Evolutionary conservation across 2,113 vertebrate genomes (phyloP), one percentile per base, ranked within the genome.

Genomic region (Arvicanthis niloticus): DNA sequence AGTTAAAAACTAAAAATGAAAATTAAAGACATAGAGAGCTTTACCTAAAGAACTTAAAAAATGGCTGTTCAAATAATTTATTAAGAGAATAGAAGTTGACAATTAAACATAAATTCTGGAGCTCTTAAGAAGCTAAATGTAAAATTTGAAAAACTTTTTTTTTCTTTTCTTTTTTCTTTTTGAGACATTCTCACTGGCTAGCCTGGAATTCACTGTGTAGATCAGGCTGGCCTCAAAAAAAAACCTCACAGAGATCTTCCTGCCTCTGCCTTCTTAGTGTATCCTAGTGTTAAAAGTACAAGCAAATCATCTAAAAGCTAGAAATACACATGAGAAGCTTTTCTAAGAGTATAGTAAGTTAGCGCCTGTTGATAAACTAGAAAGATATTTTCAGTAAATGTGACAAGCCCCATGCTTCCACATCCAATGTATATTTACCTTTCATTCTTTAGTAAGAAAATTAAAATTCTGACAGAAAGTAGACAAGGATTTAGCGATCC

Each of bases 31-130:
- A 22, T 73, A 88, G 40, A 56, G 22, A 19, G 31, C 1, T 91
- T 96, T 80, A 77, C n/a, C 40, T 88, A 88, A 88, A 37, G 62
- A 81, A n/a, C n/a, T 89, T 91, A 68, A 88, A 19, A 92, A 82
- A 67, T 68, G 8, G 7, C 51, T 88, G 76, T 89, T 62, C 93
- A 95, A 93, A 88, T 31, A 93, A 76, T 86, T 65, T 94, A 76
- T 86, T 95, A 78, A 24, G 6, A 94, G 95, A 94, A 70, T 45
- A 51, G 24, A 89, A 91, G 16, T 91, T 85, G n/a, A 37, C 7
- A 4, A 67, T 82, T 90, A 31, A 80, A 80, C 88, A 93, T 89
- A 48, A 81, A 29, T 75, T 80, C 82, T 93, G 17, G 15, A 21
- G 40, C 22, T 75, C 26, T 10, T 75, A 80, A 91, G 26, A 31